Evolutionary conservation across 2,113 vertebrate species (phyloP), one percentile per base, ranked within the genome.

Genomic region (Misgurnus anguillicaudatus): DNA sequence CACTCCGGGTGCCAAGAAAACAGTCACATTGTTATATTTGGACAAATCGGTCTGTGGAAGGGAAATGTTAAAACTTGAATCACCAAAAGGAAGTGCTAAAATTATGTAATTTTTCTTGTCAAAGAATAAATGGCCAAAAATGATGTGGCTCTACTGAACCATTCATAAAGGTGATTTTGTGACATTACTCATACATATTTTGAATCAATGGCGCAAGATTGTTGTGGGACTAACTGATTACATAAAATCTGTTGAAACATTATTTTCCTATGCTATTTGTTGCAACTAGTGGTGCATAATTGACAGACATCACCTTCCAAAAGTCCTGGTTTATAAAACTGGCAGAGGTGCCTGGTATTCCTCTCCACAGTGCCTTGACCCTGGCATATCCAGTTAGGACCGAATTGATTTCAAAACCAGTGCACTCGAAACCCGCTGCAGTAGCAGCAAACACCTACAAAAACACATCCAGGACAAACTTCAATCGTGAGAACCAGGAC

Each of bases 341-440:
- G 4, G 81, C 91, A 67, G 88, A 85, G 16, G 82, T 68, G 38
- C 75, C 41, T 42, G 90, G 84, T 14, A 92, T 57, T 41, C 89
- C 88, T 8, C 2, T 88, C 90, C 88, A 93, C 16, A 4, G 47
- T 31, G 91, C 91, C 64, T 84, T 90, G 68, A 77, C 82, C 79
- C 82, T 88, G 58, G 90, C 77, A 77, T 89, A 93, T 21, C 87
- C 82, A 67, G 90, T 39, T 62, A 93, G 84, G 39, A 94, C 83
- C 0, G 90, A 88, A 83, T 93, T 94, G 16, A 94, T 91, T 84
- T 94, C 93, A 86, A 91, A 94, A 0, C 93, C 93, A 6, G 91
- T 93, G 84, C 90, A 88, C 63, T 87, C 90, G 78, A 94, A 91
- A 58, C 93, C 91, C 77, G 77, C 78, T 9, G 89, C 82, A 7